phyloP scores from a whole-genome alignment of 2,113 vertebrate genomes.

The Gila orcuttii region DNA sequence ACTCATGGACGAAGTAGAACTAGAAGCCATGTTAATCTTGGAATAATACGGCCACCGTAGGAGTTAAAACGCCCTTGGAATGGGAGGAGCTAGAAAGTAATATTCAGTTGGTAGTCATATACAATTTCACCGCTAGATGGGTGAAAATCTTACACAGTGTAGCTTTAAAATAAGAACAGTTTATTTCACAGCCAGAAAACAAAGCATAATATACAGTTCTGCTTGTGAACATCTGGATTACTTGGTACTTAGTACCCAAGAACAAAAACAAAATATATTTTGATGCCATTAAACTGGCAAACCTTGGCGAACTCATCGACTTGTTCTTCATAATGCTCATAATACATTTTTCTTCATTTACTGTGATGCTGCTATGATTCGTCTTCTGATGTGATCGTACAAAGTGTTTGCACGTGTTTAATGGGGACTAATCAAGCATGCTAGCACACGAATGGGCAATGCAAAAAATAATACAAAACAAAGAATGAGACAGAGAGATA shows the following conservation, averaged over 20 bases:
- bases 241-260: not conserved
- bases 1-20: too few species aligned
- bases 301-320: not conserved
- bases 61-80: too few species aligned
- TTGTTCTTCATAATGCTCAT: not conserved
- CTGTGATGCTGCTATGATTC: not conserved
- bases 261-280: not conserved
- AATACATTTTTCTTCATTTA: not conserved
- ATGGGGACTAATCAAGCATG: not conserved
- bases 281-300: not conserved
- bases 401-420: constrained; percentile 2
- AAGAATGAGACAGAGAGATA: not conserved
- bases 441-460: not conserved
- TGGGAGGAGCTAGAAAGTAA: too few species aligned
- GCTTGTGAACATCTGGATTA: not conserved
- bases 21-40: too few species aligned
- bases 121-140: too few species aligned
- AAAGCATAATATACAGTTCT: not conserved
- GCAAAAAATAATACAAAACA: not conserved
- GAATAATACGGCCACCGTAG: too few species aligned
- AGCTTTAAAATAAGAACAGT: not conserved
- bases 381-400: not conserved
- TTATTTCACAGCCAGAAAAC: not conserved
- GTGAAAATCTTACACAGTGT: too few species aligned
- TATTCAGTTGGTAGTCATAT: too few species aligned